These are phyloP conservation scores for Teleogryllus oceanicus DNA, from an alignment of 2,888 invertebrate genomes.

Conservation along the genomic window DNA sequence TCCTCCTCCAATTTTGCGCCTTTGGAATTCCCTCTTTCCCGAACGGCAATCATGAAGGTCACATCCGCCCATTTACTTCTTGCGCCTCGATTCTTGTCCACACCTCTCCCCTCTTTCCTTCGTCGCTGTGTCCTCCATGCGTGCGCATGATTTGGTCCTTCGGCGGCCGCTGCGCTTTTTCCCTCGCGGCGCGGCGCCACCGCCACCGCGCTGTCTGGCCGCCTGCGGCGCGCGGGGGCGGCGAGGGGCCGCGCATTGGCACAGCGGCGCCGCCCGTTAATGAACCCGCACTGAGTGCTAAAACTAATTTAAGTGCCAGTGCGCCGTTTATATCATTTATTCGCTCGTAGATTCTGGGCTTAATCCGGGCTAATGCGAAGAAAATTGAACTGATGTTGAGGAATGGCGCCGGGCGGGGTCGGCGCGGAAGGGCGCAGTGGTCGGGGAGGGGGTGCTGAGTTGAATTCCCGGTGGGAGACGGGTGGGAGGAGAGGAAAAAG, in stretches of 20 bases:
- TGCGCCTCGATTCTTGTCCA: too few relatives aligned
- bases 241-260: not conserved
- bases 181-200: not conserved
- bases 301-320: conserved; percentile 9
- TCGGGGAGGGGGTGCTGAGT: too few relatives aligned
- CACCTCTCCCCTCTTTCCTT: too few relatives aligned
- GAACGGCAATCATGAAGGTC: too few relatives aligned
- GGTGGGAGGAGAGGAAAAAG: not conserved
- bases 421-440: too few relatives aligned
- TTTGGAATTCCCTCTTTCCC: too few relatives aligned
- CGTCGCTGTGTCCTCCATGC: too few relatives aligned
- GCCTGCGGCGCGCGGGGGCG: not conserved
- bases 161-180: not conserved
- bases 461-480: too few relatives aligned
- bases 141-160: too few relatives aligned
- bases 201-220: not conserved
- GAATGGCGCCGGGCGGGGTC: not conserved
- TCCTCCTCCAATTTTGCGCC: too few relatives aligned
- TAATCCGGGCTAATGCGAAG: conserved; percentile 7
- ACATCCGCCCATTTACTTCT: too few relatives aligned
- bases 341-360: not conserved
- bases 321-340: not conserved
- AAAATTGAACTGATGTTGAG: conserved; percentile 8
- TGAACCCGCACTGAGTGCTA: not conserved
- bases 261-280: not conserved